Conservation (phyloP, 2,888 invertebrate species). For the Blomia tropicalis region DNA sequence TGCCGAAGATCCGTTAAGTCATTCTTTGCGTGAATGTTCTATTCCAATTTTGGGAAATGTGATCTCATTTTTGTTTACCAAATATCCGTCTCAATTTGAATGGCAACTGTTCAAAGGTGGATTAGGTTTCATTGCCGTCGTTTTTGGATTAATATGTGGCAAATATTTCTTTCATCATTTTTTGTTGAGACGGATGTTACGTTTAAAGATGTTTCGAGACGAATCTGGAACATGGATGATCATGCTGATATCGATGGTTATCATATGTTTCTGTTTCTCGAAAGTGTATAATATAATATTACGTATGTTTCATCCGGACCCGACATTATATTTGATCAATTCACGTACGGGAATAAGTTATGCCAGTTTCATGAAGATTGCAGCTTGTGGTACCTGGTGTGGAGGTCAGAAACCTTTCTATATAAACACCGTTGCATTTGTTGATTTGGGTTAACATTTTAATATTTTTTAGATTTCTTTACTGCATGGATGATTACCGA, state of each 20-base stretch:
- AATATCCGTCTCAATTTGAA: conserved; percentile 39
- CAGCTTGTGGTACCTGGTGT: conserved; percentile 42
- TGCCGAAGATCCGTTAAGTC: conserved; percentile 42
- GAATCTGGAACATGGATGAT: conserved; percentile 42
- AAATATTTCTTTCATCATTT: conserved; percentile 39
- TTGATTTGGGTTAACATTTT: too few species aligned
- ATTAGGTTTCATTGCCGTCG: conserved; percentile 38
- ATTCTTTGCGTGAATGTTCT: conserved; percentile 39
- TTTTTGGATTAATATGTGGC: conserved; percentile 38
- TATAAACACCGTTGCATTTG: too few species aligned
- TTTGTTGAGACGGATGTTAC: conserved; percentile 36
- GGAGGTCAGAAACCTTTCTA: conserved; percentile 31
- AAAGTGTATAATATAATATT: conserved; percentile 40
- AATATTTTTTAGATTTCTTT: conserved; percentile 39
- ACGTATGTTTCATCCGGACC: conserved; percentile 34
- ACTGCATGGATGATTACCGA: conserved; percentile 43
- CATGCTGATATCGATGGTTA: conserved; percentile 39
- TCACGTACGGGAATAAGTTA: conserved; percentile 39
- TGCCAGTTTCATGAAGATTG: conserved; percentile 40
- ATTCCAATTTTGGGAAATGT: conserved; percentile 41
- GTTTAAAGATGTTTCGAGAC: conserved; percentile 41
- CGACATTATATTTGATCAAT: conserved; percentile 36
- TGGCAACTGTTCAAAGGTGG: conserved; percentile 37
- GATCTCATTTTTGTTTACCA: conserved; percentile 40
- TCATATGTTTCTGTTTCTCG: conserved; percentile 40